Base-by-base conservation (phyloP, 1,140 invertebrate genomes). In the Drosophila setifemur region DNA sequence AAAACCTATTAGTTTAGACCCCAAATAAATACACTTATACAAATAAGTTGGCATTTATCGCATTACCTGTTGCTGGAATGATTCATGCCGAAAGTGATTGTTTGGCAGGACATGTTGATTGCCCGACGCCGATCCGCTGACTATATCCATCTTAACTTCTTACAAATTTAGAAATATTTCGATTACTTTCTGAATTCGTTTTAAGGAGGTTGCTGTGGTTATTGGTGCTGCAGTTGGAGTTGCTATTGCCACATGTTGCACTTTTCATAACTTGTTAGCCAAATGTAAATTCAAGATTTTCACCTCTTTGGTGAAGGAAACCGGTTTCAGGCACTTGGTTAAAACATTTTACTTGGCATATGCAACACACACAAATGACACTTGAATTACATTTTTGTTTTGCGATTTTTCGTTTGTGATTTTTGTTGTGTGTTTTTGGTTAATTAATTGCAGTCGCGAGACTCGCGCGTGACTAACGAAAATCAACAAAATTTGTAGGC, bases 41-140 rank as follows among this genome's bases (percentile, higher is more conserved):
- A 16, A 50, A 9, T 55, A 53, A 28, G 7, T 7, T 25, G 48
- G 53, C 53, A 57, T 35, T 37, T n/a, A 3, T 14, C 29, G 55
- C 61, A 61, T 89, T 89, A 89, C 88, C 88, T 89, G 88, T 83
- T 89, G 88, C 72, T 81, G 53, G 44, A 86, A 52, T 55, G 88
- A 89, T 58, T 89, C 88, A 86, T 89, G 79, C 7, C 88, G 88
- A 89, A 82, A 89, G 67, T 89, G 88, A 78, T 89, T 89, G 67
- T 89, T 89, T 44, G 88, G 83, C 73, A 89, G 81, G 70, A 78
- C 76, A 72, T 86, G 83, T 72, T 89, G 88, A 77, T 89, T 89
- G 77, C 76, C 73, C 29, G 73, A 64, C 43, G 68, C 58, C 43
- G 72, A 50, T 45, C 75, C 81, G 52, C 68, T 78, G 54, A 86